Percentiles rank a stretch among this genome's conserved stretches.
phyloP scores from a whole-genome alignment of 2,888 invertebrate species.

The Synergus laeviventris region DNA sequence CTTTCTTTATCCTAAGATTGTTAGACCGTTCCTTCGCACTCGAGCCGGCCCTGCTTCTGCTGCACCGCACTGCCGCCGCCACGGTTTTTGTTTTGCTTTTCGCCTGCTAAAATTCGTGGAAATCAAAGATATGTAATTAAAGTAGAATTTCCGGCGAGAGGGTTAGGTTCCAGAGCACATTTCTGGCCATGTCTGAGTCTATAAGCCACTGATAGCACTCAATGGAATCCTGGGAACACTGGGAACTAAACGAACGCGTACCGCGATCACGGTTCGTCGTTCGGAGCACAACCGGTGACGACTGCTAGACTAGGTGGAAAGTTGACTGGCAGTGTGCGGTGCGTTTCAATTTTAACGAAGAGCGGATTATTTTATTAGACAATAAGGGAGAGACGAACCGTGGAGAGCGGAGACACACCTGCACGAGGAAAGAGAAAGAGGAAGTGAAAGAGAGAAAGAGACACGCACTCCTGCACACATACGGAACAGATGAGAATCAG shows the following conservation, averaged over 20 bases:
- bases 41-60: constrained; percentile 15
- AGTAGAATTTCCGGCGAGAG: neutral
- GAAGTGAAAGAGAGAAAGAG: constrained; percentile 12
- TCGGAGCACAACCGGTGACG: neutral
- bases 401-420: constrained; percentile 53
- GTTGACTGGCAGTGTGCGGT: neutral
- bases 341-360: neutral
- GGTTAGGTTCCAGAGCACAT: constrained; percentile 22
- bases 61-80: constrained; percentile 34
- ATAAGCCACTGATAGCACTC: neutral
- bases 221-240: neutral
- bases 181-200: neutral
- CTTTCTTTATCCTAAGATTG: neutral
- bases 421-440: neutral
- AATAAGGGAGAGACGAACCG: constrained; percentile 42
- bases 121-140: neutral
- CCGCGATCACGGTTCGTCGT: neutral
- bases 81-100: constrained; percentile 23
- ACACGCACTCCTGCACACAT: constrained; percentile 31
- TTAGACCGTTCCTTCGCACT: neutral
- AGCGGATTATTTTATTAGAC: constrained; percentile 13
- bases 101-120: neutral
- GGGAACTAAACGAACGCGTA: neutral
- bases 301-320: neutral
- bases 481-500: neutral